Conservation (phyloP, 1,140 invertebrate genomes). For the Heliconius melpomene region DNA sequence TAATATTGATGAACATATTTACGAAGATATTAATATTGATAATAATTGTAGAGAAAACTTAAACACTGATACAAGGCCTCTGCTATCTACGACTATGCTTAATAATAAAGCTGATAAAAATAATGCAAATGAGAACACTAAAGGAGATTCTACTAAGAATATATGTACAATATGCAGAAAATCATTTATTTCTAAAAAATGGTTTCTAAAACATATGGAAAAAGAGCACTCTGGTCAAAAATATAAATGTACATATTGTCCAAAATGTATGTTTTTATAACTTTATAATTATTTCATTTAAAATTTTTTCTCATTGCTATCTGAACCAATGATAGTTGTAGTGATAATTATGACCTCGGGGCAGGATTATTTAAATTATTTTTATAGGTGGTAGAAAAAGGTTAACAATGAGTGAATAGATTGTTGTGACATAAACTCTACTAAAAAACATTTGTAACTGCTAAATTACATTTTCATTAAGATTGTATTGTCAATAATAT, state of each 20-base stretch:
- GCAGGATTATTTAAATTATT: too few species aligned
- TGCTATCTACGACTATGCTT: not conserved
- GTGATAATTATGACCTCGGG: too few species aligned
- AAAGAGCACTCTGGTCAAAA: constrained; percentile 62
- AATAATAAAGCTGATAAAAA: constrained; percentile 17
- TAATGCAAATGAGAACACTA: not conserved
- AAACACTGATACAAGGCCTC: not conserved
- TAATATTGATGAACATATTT: constrained; percentile 40
- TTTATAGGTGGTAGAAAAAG: too few species aligned
- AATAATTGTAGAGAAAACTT: constrained; percentile 4
- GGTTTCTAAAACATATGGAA: constrained; percentile 68
- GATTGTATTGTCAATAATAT: too few species aligned
- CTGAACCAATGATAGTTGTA: too few species aligned
- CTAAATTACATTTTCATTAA: too few species aligned
- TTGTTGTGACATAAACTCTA: too few species aligned
- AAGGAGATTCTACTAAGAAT: constrained; percentile 46
- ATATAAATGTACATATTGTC: constrained; percentile 57
- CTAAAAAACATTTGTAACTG: too few species aligned
- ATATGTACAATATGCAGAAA: constrained; percentile 62
- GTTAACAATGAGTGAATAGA: too few species aligned
- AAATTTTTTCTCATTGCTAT: too few species aligned
- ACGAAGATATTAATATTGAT: constrained; percentile 38
- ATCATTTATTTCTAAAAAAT: constrained; percentile 62
- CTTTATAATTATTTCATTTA: not conserved
- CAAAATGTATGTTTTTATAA: constrained; percentile 37